These are phyloP conservation scores for Cactoblastis cactorum DNA, from an alignment of 2,888 invertebrate genomes.

Conservation along the genomic window DNA sequence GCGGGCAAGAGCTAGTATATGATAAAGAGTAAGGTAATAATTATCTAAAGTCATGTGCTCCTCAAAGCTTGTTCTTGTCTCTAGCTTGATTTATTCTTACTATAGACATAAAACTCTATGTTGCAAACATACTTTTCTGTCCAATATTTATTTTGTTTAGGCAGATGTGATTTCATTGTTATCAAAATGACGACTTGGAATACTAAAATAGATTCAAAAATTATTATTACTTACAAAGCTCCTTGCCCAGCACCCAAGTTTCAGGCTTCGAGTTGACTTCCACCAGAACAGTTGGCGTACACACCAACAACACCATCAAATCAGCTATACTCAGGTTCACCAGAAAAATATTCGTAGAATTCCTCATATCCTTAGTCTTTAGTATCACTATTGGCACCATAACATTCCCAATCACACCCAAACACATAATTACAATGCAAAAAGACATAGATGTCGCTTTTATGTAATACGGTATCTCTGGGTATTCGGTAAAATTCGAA, in stretches of 20 bases:
- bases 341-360: slow-evolving; percentile 96
- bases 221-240: slow-evolving; percentile 90
- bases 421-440: slow-evolving; percentile 91
- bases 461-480: slow-evolving; percentile 90
- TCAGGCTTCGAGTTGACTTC: slow-evolving; percentile 95
- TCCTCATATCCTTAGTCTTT: slow-evolving; percentile 95
- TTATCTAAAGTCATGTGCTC: too few species aligned
- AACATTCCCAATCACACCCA: slow-evolving; percentile 94
- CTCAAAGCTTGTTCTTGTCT: too few species aligned
- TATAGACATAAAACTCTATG: too few species aligned
- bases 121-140: too few species aligned
- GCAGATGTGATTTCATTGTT: too few species aligned
- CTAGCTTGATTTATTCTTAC: too few species aligned
- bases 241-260: slow-evolving; percentile 94
- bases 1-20: too few species aligned
- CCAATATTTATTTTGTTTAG: too few species aligned
- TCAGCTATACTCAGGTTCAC: slow-evolving; percentile 96
- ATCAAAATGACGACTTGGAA: too few species aligned
- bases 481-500: slow-evolving; percentile 64
- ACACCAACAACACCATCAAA: slow-evolving; percentile 92
- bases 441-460: slow-evolving; percentile 92
- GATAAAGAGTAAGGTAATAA: too few species aligned
- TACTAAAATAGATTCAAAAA: too few species aligned
- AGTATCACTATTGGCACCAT: slow-evolving; percentile 96
- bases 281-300: slow-evolving; percentile 95